These are phyloP conservation scores for Macquaria ambigua DNA, from an alignment of 2,113 vertebrate genomes.

Conservation along the genomic window DNA sequence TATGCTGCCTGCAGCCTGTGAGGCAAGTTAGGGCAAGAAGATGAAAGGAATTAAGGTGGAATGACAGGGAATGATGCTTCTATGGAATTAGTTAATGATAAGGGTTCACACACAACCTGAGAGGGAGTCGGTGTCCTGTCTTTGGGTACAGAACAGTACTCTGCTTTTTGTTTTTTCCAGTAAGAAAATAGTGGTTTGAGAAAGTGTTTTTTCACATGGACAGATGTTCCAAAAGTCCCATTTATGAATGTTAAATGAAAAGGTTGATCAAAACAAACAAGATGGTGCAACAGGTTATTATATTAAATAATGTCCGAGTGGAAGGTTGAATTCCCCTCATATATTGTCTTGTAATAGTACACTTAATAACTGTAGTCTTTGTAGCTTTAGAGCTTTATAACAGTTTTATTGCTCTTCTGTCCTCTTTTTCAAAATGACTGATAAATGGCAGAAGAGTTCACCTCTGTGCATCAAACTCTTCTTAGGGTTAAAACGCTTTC, in stretches of 20 bases:
- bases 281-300: background rate
- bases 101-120: background rate
- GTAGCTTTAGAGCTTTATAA: background rate
- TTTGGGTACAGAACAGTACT: background rate
- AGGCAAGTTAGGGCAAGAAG: conserved; percentile 57
- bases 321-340: background rate
- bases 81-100: background rate
- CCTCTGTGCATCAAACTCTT: background rate
- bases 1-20: background rate
- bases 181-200: background rate
- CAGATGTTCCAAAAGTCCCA: background rate
- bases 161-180: background rate
- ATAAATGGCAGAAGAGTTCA: background rate
- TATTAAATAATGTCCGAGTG: background rate
- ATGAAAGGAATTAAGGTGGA: background rate
- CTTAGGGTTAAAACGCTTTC: background rate
- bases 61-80: background rate
- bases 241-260: too few species aligned
- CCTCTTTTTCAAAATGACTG: background rate
- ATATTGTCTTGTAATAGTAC: background rate
- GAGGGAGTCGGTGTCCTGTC: background rate
- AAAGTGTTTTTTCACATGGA: background rate
- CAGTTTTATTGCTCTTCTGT: background rate
- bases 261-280: background rate
- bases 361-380: too few species aligned